These are phyloP conservation scores for Ornithoptera priamus DNA, from an alignment of 2,888 invertebrate species.

Conservation along the genomic window DNA sequence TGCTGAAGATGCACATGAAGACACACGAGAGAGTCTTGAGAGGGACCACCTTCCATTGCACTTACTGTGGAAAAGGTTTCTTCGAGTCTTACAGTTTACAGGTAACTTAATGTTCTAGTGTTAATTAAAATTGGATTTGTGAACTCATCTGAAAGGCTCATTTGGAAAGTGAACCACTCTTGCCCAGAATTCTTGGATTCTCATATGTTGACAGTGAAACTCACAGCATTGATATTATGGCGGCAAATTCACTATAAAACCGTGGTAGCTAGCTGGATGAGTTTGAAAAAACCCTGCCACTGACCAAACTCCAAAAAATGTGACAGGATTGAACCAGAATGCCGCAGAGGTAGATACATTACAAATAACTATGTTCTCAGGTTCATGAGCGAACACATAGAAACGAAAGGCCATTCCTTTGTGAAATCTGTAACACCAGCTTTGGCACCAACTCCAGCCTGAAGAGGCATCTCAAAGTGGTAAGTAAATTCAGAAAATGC, in stretches of 20 bases:
- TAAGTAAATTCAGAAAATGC: slow-evolving; percentile 42
- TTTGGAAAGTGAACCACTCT: no score
- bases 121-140: no score
- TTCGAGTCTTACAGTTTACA: slow-evolving; percentile 63
- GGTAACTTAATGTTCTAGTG: slow-evolving; percentile 39
- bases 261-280: no score
- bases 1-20: slow-evolving; percentile 66
- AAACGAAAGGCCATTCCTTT: slow-evolving; percentile 65
- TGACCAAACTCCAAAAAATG: no score
- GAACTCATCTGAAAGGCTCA: no score
- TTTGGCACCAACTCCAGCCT: slow-evolving; percentile 72
- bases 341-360: no score
- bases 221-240: no score
- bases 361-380: slow-evolving; percentile 37
- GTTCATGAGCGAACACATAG: slow-evolving; percentile 70
- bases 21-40: slow-evolving; percentile 57
- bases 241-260: no score
- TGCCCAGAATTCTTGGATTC: no score
- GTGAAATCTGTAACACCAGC: slow-evolving; percentile 65
- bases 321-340: no score
- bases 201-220: no score
- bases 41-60: slow-evolving; percentile 60
- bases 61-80: slow-evolving; percentile 69
- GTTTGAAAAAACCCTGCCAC: no score
- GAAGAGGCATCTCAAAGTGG: slow-evolving; percentile 68